phyloP scores from a whole-genome alignment of 2,113 vertebrate species.

The Thinocorus orbignyianus region DNA sequence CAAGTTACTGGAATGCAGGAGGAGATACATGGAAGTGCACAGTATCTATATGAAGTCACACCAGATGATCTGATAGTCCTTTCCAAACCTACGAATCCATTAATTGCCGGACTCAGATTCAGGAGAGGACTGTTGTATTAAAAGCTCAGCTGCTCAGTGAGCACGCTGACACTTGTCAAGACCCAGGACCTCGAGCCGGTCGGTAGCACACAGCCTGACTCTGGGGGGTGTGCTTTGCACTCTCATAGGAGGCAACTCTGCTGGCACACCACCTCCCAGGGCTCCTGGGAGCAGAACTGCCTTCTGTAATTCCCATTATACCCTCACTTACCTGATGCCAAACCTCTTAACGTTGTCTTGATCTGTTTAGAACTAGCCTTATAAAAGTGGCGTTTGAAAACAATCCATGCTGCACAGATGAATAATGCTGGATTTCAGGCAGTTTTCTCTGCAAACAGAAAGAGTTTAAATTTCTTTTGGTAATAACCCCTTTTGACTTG shows the following conservation, averaged over 20 bases:
- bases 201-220: not conserved
- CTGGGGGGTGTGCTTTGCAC: not conserved
- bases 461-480: slow-evolving; percentile 55
- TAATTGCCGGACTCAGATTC: not conserved
- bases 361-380: not conserved
- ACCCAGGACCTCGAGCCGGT: not conserved
- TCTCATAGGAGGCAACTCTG: not conserved
- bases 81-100: not conserved
- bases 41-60: not conserved
- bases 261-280: not conserved
- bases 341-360: not conserved
- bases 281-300: not conserved
- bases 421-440: slow-evolving; percentile 44
- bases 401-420: not conserved
- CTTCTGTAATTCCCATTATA: not conserved
- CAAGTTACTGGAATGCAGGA: not conserved
- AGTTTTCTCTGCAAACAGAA: slow-evolving; percentile 33
- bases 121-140: not conserved
- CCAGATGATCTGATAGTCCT: not conserved
- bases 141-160: not conserved
- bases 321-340: not conserved
- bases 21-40: not conserved
- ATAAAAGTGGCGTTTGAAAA: not conserved
- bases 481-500: slow-evolving; percentile 63
- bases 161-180: not conserved